Percentiles rank a stretch among this genome's conserved stretches.
phyloP scores from a whole-genome alignment of 2,888 invertebrate genomes.

The Nesidiocoris tenuis region DNA sequence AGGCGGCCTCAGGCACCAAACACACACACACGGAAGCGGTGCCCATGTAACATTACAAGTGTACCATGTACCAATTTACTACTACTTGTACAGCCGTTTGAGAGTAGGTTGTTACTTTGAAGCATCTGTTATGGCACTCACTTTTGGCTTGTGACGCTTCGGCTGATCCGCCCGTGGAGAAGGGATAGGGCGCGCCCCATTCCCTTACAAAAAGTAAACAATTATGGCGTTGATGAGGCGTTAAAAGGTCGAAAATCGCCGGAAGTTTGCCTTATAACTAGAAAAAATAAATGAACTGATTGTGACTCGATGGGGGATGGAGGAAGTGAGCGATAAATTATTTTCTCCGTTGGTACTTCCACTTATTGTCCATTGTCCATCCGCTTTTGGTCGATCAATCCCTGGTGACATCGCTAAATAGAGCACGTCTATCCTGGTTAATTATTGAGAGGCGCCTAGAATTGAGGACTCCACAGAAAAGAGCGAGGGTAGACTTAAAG shows the following conservation, averaged over 20 bases:
- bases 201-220: constrained; percentile 10
- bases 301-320: not conserved
- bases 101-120: constrained; percentile 14
- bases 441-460: too few species aligned
- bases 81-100: too few species aligned
- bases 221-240: constrained; percentile 23
- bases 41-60: too few species aligned
- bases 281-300: constrained; percentile 10
- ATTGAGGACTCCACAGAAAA: too few species aligned
- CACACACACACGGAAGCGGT: too few species aligned
- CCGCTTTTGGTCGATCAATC: not conserved
- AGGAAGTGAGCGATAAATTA: not conserved
- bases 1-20: too few species aligned
- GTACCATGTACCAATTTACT: too few species aligned
- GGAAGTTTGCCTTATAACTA: constrained; percentile 5
- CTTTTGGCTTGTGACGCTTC: constrained; percentile 1
- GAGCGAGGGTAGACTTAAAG: too few species aligned
- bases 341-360: not conserved
- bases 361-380: not conserved
- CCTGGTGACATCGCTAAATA: not conserved
- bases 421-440: too few species aligned
- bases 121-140: too few species aligned
- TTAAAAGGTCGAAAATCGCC: constrained; percentile 19
- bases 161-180: not conserved
- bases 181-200: constrained; percentile 8